A percentile compares a stretch with the other conserved stretches of the same genome.
Conservation (phyloP, 1,140 invertebrate species). For the Teleopsis dalmanni region DNA sequence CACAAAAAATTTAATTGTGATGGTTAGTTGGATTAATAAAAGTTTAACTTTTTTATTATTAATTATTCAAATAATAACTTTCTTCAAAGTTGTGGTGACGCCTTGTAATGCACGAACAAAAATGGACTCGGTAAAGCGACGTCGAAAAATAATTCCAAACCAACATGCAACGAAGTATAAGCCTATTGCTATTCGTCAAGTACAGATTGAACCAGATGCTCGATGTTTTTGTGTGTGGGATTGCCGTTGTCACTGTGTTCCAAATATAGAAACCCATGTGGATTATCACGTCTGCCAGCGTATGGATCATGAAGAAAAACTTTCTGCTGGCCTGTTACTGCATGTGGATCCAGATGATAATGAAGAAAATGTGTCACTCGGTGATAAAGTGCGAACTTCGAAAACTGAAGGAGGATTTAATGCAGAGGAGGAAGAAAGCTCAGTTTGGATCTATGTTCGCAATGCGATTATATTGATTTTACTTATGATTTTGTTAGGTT, state of each 20-base stretch:
- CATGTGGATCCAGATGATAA: neutral
- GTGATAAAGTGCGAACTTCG: no score
- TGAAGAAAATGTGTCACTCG: no score
- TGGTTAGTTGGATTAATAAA: neutral
- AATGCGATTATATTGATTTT: slow-evolving; percentile 3
- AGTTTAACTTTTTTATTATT: no score
- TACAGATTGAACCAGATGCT: slow-evolving; percentile 19
- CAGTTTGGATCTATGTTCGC: neutral
- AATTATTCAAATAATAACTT: no score
- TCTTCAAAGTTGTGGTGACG: no score
- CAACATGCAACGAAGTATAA: neutral
- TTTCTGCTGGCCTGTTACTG: neutral
- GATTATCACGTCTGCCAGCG: slow-evolving; percentile 21
- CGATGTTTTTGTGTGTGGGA: slow-evolving; percentile 32
- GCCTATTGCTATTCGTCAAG: neutral
- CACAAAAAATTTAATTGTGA: slow-evolving; percentile 4
- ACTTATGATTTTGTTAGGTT: slow-evolving; percentile 5
- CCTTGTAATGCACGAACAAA: no score
- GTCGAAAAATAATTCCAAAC: neutral
- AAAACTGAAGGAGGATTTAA: no score
- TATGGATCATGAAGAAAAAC: slow-evolving; percentile 4
- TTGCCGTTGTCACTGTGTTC: slow-evolving; percentile 28
- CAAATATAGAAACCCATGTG: slow-evolving; percentile 19
- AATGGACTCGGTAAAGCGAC: no score
- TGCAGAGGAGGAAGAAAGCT: no score